Conservation (phyloP, 1,140 invertebrate species). For the Stegodyphus mimosarum region DNA sequence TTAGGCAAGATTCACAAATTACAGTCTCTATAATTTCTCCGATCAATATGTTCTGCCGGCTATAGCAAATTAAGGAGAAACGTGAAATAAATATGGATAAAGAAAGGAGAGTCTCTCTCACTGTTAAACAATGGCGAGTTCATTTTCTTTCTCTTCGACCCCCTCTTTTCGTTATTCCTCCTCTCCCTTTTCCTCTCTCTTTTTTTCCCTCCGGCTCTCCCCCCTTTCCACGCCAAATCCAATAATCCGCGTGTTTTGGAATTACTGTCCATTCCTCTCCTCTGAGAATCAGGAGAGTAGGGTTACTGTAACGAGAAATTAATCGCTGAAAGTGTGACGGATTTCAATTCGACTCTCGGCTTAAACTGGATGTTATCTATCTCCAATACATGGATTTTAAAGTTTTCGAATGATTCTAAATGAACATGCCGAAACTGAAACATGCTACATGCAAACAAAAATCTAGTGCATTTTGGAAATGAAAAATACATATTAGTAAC, state of each 20-base stretch:
- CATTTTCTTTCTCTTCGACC: background rate
- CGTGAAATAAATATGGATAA: slow-evolving; percentile 17
- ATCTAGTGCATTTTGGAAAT: too few species aligned
- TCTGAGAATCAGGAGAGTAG: slow-evolving; percentile 27
- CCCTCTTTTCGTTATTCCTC: background rate
- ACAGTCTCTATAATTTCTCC: too few species aligned
- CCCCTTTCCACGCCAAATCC: slow-evolving; percentile 42
- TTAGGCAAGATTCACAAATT: too few species aligned
- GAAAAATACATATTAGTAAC: too few species aligned
- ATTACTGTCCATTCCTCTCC: slow-evolving; percentile 59
- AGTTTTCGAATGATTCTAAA: too few species aligned
- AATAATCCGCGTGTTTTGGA: slow-evolving; percentile 61
- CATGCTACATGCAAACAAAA: too few species aligned
- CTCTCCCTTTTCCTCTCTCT: slow-evolving; percentile 9
- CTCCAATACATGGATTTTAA: too few species aligned
- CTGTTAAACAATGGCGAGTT: slow-evolving; percentile 7
- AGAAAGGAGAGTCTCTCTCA: background rate
- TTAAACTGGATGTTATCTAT: background rate
- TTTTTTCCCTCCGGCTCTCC: background rate
- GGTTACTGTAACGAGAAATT: slow-evolving; percentile 57
- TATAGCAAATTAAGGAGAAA: background rate
- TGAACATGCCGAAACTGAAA: too few species aligned
- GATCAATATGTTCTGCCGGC: too few species aligned
- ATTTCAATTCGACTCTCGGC: background rate
- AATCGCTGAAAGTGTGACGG: slow-evolving; percentile 41